Evolutionary conservation across 2,797 vertebrate genomes (phyloP).

Genomic region (Toxotes lorentzi): DNA sequence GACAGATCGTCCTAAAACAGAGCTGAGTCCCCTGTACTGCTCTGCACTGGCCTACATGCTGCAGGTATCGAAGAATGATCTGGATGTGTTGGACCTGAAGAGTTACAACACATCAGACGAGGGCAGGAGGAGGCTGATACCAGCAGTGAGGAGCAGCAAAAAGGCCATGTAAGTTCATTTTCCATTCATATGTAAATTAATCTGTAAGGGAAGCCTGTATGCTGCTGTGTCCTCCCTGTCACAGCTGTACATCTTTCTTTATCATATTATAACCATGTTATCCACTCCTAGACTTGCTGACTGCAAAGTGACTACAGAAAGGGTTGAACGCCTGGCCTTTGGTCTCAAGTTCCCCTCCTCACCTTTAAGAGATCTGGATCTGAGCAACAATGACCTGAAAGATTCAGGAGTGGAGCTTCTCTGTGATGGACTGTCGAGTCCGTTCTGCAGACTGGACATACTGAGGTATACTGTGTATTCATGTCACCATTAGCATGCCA

Average conservation of each 20-base stretch:
- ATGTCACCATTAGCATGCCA: background rate
- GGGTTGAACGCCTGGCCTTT: conserved; percentile 38
- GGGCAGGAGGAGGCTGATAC: conserved; percentile 66
- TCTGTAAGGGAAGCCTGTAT: background rate
- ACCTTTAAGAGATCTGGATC: conserved; percentile 48
- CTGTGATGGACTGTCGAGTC: conserved; percentile 41
- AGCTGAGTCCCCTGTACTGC: conserved; percentile 60
- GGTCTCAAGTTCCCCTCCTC: conserved; percentile 38
- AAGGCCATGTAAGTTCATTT: conserved; percentile 59
- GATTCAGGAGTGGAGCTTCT: conserved; percentile 55
- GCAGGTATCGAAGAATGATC: conserved; percentile 23
- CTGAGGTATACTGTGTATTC: conserved; percentile 47
- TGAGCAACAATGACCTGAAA: conserved; percentile 67
- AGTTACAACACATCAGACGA: conserved; percentile 64
- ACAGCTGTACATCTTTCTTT: background rate
- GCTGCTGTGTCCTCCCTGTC: background rate
- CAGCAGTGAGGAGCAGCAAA: conserved; percentile 64
- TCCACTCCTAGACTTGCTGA: conserved; percentile 48
- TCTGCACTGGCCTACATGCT: conserved; percentile 68
- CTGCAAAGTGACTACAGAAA: conserved; percentile 52
- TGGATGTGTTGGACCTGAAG: conserved; percentile 59
- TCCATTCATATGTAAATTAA: background rate
- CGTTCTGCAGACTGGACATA: conserved; percentile 35
- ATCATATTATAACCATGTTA: background rate
- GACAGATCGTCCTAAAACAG: background rate